A percentile compares a stretch with the other conserved stretches of the same genome.
phyloP scores from a whole-genome alignment of 2,797 vertebrate genomes.

The Silurus aristotelis region DNA sequence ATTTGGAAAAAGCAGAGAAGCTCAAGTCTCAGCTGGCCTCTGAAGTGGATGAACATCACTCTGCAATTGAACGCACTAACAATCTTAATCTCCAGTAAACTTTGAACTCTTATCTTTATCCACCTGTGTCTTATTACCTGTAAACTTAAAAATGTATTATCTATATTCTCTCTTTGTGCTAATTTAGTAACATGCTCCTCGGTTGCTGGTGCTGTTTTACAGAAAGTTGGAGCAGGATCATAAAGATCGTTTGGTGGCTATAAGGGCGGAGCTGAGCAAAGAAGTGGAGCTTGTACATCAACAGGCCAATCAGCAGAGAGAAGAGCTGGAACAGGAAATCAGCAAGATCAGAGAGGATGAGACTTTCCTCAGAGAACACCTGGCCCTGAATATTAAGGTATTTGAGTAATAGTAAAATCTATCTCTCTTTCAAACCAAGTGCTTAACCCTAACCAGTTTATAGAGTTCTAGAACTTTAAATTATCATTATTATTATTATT shows the following conservation, averaged over 20 bases:
- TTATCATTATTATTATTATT: no score
- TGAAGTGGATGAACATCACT: conserved; percentile 92
- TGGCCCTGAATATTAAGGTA: conserved; percentile 90
- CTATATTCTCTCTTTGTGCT: neutral
- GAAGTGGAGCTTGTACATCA: conserved; percentile 90
- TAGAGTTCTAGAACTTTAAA: no score
- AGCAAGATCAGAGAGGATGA: conserved; percentile 85
- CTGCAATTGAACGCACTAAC: conserved; percentile 87
- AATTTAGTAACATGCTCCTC: neutral
- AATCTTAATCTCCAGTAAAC: conserved; percentile 81
- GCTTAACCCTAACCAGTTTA: neutral
- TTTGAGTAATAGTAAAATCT: neutral
- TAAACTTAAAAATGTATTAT: neutral
- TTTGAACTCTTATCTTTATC: neutral
- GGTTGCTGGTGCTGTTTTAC: neutral
- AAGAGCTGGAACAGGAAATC: conserved; percentile 85
- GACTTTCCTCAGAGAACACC: conserved; percentile 83
- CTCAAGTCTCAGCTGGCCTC: conserved; percentile 88
- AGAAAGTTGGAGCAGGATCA: conserved; percentile 94
- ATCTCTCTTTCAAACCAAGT: neutral
- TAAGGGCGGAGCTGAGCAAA: conserved; percentile 79
- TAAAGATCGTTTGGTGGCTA: conserved; percentile 77
- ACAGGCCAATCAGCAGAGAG: conserved; percentile 82
- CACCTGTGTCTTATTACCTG: neutral
- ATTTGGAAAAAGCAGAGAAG: conserved; percentile 91